Conservation (phyloP, 2,113 vertebrate species). For the Cacatua alba region DNA sequence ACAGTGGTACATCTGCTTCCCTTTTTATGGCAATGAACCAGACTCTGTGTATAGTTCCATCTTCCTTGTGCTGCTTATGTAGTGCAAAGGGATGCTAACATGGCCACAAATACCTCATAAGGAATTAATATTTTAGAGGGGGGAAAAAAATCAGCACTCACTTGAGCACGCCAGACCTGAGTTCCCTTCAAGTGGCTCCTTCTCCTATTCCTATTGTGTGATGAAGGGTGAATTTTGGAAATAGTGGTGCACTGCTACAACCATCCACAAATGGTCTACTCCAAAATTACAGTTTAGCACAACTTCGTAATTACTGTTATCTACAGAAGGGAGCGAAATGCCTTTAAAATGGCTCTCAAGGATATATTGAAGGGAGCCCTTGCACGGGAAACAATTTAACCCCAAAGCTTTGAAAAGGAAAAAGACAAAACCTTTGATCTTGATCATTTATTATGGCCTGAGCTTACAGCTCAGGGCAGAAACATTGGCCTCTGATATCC, state of each 20-base stretch:
- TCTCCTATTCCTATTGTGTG: neutral
- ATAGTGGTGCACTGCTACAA: neutral
- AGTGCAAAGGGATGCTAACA: neutral
- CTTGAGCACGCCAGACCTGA: neutral
- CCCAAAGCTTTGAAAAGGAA: neutral
- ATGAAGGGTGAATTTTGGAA: neutral
- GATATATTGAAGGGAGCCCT: neutral
- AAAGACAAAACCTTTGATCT: slow-evolving; percentile 27
- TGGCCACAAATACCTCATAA: neutral
- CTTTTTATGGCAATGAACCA: slow-evolving; percentile 26
- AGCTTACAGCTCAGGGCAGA: slow-evolving; percentile 12
- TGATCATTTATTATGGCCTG: neutral
- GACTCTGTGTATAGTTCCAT: neutral
- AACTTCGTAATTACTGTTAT: neutral
- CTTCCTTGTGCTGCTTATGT: neutral
- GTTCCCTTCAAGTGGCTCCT: neutral
- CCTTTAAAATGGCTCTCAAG: neutral
- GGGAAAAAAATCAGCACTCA: neutral
- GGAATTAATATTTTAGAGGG: neutral
- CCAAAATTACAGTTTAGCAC: neutral
- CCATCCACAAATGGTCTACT: neutral
- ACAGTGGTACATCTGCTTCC: slow-evolving; percentile 32
- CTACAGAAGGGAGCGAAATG: neutral
- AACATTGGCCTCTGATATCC: slow-evolving; percentile 9
- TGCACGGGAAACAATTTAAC: neutral